These are phyloP conservation scores for Astreopora myriophthalma DNA, from an alignment of 64 coral and sea anemone species.

Conservation along the genomic window DNA sequence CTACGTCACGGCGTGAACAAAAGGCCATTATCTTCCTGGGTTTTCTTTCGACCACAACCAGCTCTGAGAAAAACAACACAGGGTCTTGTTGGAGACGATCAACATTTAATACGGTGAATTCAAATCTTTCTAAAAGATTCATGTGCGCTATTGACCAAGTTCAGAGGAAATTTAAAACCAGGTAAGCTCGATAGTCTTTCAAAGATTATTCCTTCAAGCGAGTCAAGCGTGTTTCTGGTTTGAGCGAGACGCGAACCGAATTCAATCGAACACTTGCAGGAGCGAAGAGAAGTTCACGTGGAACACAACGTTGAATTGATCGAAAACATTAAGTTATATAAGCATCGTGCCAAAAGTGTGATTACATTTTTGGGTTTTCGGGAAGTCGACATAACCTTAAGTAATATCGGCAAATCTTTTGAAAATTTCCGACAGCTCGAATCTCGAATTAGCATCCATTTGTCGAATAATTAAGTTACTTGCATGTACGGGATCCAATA, in stretches of 20 bases:
- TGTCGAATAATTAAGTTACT: neutral
- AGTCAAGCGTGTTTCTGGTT: constrained; percentile 24
- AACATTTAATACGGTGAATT: neutral
- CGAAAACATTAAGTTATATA: neutral
- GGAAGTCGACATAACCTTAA: neutral
- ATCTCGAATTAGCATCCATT: constrained; percentile 15
- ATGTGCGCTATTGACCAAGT: neutral
- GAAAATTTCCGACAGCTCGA: neutral
- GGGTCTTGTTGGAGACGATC: neutral
- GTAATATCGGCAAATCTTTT: neutral
- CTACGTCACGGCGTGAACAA: constrained; percentile 5
- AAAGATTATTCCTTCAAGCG: constrained; percentile 1
- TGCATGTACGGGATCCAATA: neutral
- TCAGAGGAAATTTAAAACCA: neutral
- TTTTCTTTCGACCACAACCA: neutral
- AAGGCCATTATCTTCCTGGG: neutral
- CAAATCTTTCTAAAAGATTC: neutral
- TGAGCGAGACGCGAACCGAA: constrained; percentile 17
- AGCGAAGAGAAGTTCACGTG: neutral
- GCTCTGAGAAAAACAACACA: neutral
- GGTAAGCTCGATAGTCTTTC: neutral
- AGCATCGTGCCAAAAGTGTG: neutral
- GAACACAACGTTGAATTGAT: neutral
- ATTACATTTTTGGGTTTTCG: neutral
- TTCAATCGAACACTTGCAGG: neutral